Evolutionary conservation across 1,140 invertebrate genomes (phyloP).

Genomic region (Panulirus ornatus): DNA sequence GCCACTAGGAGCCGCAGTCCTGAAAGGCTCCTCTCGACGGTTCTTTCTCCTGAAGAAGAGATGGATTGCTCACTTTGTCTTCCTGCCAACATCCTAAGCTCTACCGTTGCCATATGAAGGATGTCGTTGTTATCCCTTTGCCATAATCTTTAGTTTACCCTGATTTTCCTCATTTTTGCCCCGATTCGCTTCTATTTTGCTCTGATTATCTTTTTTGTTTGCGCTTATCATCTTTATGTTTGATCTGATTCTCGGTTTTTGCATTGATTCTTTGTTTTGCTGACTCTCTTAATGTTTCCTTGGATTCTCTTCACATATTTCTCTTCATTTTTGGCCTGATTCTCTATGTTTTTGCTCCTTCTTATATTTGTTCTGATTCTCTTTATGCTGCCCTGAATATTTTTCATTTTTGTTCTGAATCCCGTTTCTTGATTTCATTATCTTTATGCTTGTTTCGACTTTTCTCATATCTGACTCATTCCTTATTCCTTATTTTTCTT

Average conservation of each 20-base stretch:
- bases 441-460: background rate
- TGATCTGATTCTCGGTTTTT: background rate
- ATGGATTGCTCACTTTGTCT: background rate
- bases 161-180: background rate
- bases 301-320: background rate
- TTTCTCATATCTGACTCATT: background rate
- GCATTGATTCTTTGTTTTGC: conserved; percentile 4
- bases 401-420: background rate
- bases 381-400: background rate
- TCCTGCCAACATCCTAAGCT: background rate
- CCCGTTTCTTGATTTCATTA: background rate
- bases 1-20: too few relatives aligned
- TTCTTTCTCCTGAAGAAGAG: background rate
- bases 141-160: background rate
- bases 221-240: conserved; percentile 9
- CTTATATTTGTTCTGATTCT: background rate
- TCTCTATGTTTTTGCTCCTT: background rate
- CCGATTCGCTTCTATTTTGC: background rate
- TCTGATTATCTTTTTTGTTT: background rate
- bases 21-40: background rate
- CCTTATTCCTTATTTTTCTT: background rate
- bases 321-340: background rate
- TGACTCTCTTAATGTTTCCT: background rate
- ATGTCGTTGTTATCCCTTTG: background rate
- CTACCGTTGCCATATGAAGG: too few relatives aligned